Evolutionary conservation across 2,113 vertebrate genomes (phyloP).

Genomic region (Perca fluviatilis): DNA sequence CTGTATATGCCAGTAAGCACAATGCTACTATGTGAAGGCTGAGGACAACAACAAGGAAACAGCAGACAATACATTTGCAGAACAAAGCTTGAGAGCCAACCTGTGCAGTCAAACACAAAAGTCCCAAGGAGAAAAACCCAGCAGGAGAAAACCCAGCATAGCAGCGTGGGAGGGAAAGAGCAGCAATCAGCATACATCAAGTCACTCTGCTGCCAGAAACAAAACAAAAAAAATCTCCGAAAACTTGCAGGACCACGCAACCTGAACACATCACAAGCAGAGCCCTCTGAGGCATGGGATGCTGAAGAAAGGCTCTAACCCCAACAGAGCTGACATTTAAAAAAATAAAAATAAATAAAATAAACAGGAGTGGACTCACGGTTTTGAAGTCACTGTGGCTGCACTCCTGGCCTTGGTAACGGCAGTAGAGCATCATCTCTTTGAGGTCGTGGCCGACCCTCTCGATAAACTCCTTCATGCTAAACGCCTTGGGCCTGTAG

Average conservation of each 20-base stretch:
- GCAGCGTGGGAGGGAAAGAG: conserved; percentile 60
- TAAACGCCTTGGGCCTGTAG: conserved; percentile 94
- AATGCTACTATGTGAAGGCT: conserved; percentile 22
- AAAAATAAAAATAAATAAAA: neutral
- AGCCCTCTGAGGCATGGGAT: conserved; percentile 7
- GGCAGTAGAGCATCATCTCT: conserved; percentile 99
- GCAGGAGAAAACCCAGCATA: conserved; percentile 37
- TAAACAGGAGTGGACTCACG: conserved; percentile 86
- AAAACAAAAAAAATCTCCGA: conserved; percentile 7
- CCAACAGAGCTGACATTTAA: conserved; percentile 50
- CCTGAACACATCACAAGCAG: conserved; percentile 20
- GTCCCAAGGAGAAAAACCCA: conserved; percentile 21
- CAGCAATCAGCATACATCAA: conserved; percentile 64
- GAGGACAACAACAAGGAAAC: conserved; percentile 40
- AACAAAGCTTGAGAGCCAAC: conserved; percentile 40
- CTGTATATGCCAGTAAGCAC: conserved; percentile 2
- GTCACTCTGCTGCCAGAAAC: conserved; percentile 31
- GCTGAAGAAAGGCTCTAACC: conserved; percentile 10
- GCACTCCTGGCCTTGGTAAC: conserved; percentile 96
- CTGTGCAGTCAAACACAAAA: conserved; percentile 24
- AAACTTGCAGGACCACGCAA: conserved; percentile 12
- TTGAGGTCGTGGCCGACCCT: conserved; percentile 95
- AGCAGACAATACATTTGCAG: conserved; percentile 35
- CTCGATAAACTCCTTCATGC: conserved; percentile 97
- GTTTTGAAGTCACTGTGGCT: conserved; percentile 94